These are phyloP conservation scores for Thymallus thymallus DNA, from an alignment of 2,113 vertebrate genomes.

Conservation along the genomic window DNA sequence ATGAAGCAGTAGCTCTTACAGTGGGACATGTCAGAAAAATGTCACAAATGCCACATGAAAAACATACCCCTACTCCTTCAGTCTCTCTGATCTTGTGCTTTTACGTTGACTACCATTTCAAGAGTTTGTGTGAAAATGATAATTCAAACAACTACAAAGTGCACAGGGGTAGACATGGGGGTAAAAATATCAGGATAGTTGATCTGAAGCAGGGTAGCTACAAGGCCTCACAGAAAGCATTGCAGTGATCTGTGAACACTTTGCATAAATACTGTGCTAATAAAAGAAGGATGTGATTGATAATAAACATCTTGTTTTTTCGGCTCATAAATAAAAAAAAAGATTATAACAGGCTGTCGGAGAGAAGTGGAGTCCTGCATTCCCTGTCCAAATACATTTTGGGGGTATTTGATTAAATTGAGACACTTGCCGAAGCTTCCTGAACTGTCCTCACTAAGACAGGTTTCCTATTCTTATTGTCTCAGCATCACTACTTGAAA, in stretches of 20 bases:
- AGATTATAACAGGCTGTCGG: neutral
- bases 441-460: neutral
- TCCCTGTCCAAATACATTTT: neutral
- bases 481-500: neutral
- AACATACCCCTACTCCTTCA: neutral
- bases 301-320: conserved; percentile 24
- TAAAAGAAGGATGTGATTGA: neutral
- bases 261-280: neutral
- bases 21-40: neutral
- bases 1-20: neutral
- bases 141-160: neutral
- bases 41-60: neutral
- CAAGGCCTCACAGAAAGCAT: conserved; percentile 8
- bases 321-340: conserved; percentile 19
- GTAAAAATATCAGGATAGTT: conserved; percentile 4
- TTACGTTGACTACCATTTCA: conserved; percentile 17
- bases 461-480: neutral
- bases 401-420: neutral
- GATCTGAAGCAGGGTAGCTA: conserved; percentile 17
- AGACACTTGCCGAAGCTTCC: neutral
- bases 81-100: neutral
- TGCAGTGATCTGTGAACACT: neutral
- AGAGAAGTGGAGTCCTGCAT: conserved; percentile 14
- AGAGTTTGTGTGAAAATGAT: conserved; percentile 17
- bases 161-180: conserved; percentile 4